Percentiles rank a stretch among this genome's conserved stretches.
Conservation (phyloP, 2,888 invertebrate genomes). For the Yponomeuta cagnagella region DNA sequence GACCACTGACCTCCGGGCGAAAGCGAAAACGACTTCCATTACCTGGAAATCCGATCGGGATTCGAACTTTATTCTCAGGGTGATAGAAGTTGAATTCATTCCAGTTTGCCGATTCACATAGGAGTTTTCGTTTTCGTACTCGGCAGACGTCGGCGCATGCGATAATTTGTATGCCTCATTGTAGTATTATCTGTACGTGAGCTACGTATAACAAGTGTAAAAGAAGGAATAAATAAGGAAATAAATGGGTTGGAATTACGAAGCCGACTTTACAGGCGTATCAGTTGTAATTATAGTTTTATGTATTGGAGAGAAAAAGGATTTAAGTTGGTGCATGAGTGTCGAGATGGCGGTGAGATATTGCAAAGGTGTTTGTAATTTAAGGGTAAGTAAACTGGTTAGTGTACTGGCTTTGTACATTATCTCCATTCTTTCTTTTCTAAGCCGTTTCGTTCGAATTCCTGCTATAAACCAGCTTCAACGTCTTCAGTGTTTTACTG, state of each 20-base stretch:
- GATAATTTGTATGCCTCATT: slow-evolving; percentile 74
- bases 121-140: slow-evolving; percentile 44
- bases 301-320: slow-evolving; percentile 16
- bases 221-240: slow-evolving; percentile 58
- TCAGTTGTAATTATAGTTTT: slow-evolving; percentile 43
- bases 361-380: slow-evolving; percentile 13
- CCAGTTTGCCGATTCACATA: slow-evolving; percentile 25
- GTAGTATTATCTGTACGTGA: slow-evolving; percentile 71
- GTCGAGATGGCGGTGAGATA: slow-evolving; percentile 3
- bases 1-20: slow-evolving; percentile 62
- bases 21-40: slow-evolving; percentile 42
- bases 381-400: slow-evolving; percentile 12
- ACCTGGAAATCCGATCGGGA: slow-evolving; percentile 22
- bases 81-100: slow-evolving; percentile 24
- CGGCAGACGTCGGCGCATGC: slow-evolving; percentile 56
- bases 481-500: no score
- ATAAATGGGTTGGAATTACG: slow-evolving; percentile 56
- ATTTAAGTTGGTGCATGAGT: neutral
- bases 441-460: no score
- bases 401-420: no score
- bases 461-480: no score
- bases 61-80: slow-evolving; percentile 27
- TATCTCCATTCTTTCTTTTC: no score
- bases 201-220: slow-evolving; percentile 60
- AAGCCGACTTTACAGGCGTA: slow-evolving; percentile 39